phyloP scores from a whole-genome alignment of 2,888 invertebrate genomes.

The Salticus scenicus region DNA sequence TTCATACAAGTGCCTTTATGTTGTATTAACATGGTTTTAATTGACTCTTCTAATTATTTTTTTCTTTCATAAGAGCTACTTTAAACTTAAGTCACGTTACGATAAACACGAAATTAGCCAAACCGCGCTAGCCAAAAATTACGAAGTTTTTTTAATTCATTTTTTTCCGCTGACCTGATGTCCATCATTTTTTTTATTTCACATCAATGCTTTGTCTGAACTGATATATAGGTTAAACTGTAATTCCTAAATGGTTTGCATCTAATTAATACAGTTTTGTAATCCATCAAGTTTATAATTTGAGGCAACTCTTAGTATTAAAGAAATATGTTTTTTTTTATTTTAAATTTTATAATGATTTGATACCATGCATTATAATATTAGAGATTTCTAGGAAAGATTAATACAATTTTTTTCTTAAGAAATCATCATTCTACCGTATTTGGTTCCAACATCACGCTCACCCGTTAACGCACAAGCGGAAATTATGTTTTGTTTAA shows the following conservation, averaged over 20 bases:
- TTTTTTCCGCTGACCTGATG: not conserved
- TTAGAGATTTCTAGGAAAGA: not conserved
- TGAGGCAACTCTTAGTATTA: not conserved
- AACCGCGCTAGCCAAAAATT: not conserved
- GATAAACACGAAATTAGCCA: not conserved
- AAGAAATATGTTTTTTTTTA: not conserved
- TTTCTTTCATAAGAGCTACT: not conserved
- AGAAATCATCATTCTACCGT: too few relatives aligned
- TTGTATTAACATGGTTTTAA: not conserved
- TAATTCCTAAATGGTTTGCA: constrained; percentile 1
- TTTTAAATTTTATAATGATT: not conserved
- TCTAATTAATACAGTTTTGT: not conserved
- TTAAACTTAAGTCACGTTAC: not conserved
- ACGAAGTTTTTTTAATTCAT: constrained; percentile 1
- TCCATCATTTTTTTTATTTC: not conserved
- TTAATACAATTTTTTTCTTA: not conserved
- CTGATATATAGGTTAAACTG: not conserved
- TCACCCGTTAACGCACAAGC: too few relatives aligned
- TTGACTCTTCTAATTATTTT: constrained; percentile 4
- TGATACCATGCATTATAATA: not conserved
- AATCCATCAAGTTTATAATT: constrained; percentile 1
- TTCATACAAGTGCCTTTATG: not conserved
- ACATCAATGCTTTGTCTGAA: not conserved
- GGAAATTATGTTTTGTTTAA: too few relatives aligned
- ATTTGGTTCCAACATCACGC: too few relatives aligned